Evolutionary conservation across 2,113 vertebrate genomes (phyloP), one percentile per base, ranked within the genome.

Genomic region (Corynorhinus townsendii): DNA sequence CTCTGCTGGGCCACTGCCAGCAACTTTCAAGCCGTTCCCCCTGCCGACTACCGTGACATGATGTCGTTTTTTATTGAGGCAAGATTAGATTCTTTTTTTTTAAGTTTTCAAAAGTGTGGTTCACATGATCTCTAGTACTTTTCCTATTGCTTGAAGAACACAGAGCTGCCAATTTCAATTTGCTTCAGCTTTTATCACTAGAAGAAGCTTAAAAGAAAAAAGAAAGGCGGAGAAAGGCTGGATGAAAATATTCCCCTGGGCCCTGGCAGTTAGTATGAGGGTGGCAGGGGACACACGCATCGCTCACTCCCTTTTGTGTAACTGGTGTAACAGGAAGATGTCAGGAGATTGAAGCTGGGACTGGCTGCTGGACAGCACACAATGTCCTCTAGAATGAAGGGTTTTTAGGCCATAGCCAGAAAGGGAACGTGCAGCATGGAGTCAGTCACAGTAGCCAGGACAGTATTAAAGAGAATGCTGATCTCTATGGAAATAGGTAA

Each of bases 1-100:
- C 99, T 98, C 99, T 38, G 95, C 98, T 99, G 99, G 98, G 98
- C 96, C 81, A 87, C 98, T 99, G 99, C 99, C 99, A 99, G 98
- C 98, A 98, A 98, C 98, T 98, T 98, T 98, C 98, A 98, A 98
- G 98, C 97, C 97, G 95, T 91, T 81, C 97, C 80, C 92, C 97
- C 97, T 19, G 81, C 98, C 93, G 97, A 98, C 98, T 98, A 97
- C 97, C 75, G 96, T 97, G 97, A 98, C 98, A 97, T 77, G 98
- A 97, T 98, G 98, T 96, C 96, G 82, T 95, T 98, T 98, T 98
- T 98, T 98, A 97, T 97, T 97, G 97, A 98, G 97, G 96, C 95
- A 92, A 98, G 98, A 98, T 98, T 98, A 98, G 97, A 90, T 88
- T 92, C 95, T 97, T 97, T 97, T 96, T 94, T 96, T 92, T 79